These are phyloP conservation scores for Epicauta chinensis DNA, from an alignment of 1,140 invertebrate genomes.

Conservation along the genomic window DNA sequence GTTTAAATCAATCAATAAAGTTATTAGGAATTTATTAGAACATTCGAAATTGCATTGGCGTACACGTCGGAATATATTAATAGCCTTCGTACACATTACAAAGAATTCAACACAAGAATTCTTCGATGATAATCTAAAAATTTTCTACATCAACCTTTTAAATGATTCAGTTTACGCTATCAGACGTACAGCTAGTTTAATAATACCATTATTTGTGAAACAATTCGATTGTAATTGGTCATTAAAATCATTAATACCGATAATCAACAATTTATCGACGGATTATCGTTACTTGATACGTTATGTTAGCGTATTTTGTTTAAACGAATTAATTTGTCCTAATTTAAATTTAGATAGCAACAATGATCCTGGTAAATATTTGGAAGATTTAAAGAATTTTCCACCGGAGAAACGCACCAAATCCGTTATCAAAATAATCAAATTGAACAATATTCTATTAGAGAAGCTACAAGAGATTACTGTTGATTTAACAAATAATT, in stretches of 20 bases:
- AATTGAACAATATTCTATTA: conserved; percentile 19
- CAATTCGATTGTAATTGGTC: conserved; percentile 35
- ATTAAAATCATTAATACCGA: conserved; percentile 24
- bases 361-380: conserved; percentile 7
- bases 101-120: conserved; percentile 29
- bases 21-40: conserved; percentile 27
- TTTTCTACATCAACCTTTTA: conserved; percentile 32
- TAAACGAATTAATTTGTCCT: conserved; percentile 34
- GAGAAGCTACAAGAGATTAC: conserved; percentile 19
- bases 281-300: conserved; percentile 31
- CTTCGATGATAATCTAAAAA: conserved; percentile 32
- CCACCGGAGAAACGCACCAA: conserved; percentile 5
- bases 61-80: conserved; percentile 31
- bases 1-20: conserved; percentile 21
- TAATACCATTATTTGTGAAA: conserved; percentile 35
- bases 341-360: conserved; percentile 17
- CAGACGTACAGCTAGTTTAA: conserved; percentile 31
- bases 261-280: conserved; percentile 23
- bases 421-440: conserved; percentile 20
- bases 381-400: conserved; percentile 19
- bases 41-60: conserved; percentile 33
- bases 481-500: conserved; percentile 12
- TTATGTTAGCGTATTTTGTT: conserved; percentile 32
- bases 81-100: conserved; percentile 33
- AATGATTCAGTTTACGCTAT: conserved; percentile 33